A percentile compares a stretch with the other conserved stretches of the same genome.
Conservation (phyloP, 2,797 vertebrate genomes). For the Echeneis naucrates region DNA sequence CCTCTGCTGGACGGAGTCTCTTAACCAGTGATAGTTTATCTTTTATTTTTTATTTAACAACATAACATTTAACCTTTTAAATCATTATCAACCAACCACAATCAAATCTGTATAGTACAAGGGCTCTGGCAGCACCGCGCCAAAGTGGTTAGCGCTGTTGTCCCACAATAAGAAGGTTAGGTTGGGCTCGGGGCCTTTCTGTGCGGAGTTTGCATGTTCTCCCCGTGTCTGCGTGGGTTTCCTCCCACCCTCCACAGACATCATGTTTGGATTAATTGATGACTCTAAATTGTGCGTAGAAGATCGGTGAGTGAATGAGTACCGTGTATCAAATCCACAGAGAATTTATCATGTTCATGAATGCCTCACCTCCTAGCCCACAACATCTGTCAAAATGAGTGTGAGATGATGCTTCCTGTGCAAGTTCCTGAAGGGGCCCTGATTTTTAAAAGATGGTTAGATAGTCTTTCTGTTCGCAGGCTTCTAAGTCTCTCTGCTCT, state of each 20-base stretch:
- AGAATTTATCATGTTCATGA: no score
- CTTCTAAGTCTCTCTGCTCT: constrained; percentile 41
- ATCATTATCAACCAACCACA: not conserved
- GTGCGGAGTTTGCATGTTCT: no score
- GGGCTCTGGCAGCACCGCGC: no score
- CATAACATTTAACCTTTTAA: not conserved
- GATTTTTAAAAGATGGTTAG: constrained; percentile 26
- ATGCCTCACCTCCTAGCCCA: constrained; percentile 67
- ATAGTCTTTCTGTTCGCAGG: constrained; percentile 10
- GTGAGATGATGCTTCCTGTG: constrained; percentile 51
- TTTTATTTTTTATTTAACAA: constrained; percentile 6
- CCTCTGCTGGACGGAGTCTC: not conserved
- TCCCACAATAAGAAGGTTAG: no score
- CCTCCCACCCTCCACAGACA: no score
- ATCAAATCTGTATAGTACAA: no score
- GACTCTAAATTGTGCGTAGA: no score
- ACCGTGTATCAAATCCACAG: constrained; percentile 28
- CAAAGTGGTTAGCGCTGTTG: no score
- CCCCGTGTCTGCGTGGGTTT: no score
- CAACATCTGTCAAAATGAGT: constrained; percentile 76
- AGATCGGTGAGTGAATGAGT: no score
- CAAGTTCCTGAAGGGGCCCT: constrained; percentile 35
- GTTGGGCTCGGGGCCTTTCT: no score
- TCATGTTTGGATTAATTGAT: no score
- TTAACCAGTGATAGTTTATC: constrained; percentile 1